These are phyloP conservation scores for Kryptolebias ocellatus DNA, from an alignment of 2,797 vertebrate species.

Conservation along the genomic window DNA sequence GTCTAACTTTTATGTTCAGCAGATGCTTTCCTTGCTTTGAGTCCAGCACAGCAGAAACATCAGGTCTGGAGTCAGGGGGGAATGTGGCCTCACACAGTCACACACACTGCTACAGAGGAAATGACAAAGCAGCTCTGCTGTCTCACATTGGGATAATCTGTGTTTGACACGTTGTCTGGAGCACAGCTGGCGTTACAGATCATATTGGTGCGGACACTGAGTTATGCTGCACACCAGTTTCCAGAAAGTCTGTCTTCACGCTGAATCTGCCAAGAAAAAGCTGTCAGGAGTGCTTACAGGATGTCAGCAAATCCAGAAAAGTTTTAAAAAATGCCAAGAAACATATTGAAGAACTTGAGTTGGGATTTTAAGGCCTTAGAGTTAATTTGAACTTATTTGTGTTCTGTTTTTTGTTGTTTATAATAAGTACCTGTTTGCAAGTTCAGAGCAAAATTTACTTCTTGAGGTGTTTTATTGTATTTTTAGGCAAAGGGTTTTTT, in stretches of 20 bases:
- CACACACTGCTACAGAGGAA: slow-evolving; percentile 34
- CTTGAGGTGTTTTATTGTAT: too few species aligned
- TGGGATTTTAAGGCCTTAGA: not conserved
- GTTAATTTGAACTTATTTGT: not conserved
- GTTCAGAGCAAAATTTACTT: not conserved
- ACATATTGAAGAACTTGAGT: slow-evolving; percentile 2
- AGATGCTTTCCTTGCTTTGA: not conserved
- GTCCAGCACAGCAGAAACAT: slow-evolving; percentile 2
- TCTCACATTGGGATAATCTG: slow-evolving; percentile 51
- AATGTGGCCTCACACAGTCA: slow-evolving; percentile 3
- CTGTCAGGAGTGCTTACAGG: slow-evolving; percentile 12
- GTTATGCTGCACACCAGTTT: slow-evolving; percentile 32
- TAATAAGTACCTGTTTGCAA: not conserved
- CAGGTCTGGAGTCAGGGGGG: slow-evolving; percentile 21
- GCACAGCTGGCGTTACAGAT: slow-evolving; percentile 42
- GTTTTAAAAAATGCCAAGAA: slow-evolving; percentile 13
- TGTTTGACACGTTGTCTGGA: slow-evolving; percentile 45
- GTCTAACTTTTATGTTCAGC: not conserved
- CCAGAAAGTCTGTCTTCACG: slow-evolving; percentile 24
- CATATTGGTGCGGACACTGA: slow-evolving; percentile 41
- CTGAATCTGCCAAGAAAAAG: slow-evolving; percentile 21
- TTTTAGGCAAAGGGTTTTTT: too few species aligned
- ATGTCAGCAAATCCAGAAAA: slow-evolving; percentile 7
- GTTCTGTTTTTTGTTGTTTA: not conserved
- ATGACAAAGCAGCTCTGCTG: slow-evolving; percentile 54